These are phyloP conservation scores for Corella eumyota DNA, from an alignment of 23 tunicate genomes.

Conservation along the genomic window DNA sequence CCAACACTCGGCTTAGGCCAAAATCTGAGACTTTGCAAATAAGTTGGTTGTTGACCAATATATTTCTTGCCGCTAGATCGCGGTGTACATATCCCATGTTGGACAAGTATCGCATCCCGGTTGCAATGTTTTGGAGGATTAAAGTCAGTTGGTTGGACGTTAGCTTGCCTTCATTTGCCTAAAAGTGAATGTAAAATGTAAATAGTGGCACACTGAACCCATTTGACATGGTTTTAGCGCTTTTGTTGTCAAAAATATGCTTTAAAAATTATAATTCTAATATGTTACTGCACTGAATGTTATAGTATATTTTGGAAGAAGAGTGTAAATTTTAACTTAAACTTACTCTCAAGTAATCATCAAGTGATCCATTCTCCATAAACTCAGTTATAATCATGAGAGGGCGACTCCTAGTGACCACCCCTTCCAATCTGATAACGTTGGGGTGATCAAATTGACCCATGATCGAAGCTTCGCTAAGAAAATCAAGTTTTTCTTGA, in stretches of 20 bases:
- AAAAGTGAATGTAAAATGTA: neutral
- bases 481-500: constrained; percentile 75
- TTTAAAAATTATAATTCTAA: neutral
- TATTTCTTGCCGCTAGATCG: constrained; percentile 81
- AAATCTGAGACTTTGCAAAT: constrained; percentile 93
- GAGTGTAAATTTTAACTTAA: neutral
- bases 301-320: neutral
- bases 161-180: constrained; percentile 32
- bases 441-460: constrained; percentile 94
- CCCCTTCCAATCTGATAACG: constrained; percentile 94
- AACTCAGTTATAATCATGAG: constrained; percentile 91
- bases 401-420: constrained; percentile 75
- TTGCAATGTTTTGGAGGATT: constrained; percentile 53
- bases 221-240: neutral
- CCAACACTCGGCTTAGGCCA: constrained; percentile 67
- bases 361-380: constrained; percentile 93
- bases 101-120: constrained; percentile 87
- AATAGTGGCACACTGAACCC: neutral
- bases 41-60: constrained; percentile 38
- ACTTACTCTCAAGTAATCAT: constrained; percentile 66
- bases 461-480: constrained; percentile 88
- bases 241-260: neutral
- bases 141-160: constrained; percentile 24
- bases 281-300: neutral
- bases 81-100: constrained; percentile 96